These are phyloP conservation scores for Cassiopea xamachana DNA, from an alignment of 30 jellyfish, hydroid and myxozoan species.

Conservation along the genomic window DNA sequence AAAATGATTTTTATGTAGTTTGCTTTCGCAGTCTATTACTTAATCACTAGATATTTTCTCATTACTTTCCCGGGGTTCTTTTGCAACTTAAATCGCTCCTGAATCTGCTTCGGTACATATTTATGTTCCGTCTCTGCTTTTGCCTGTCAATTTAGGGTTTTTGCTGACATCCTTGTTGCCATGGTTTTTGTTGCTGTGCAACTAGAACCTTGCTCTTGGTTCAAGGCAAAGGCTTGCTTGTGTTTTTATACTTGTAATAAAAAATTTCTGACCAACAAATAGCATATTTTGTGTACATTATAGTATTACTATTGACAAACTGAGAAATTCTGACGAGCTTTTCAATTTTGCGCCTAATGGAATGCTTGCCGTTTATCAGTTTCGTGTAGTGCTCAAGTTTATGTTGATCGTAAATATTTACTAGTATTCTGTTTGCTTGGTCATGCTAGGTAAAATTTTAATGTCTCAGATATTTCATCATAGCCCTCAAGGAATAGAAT, in stretches of 20 bases:
- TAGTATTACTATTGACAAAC: too few species aligned
- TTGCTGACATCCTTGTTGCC: neutral
- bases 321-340: too few species aligned
- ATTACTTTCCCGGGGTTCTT: neutral
- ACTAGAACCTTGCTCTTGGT: neutral
- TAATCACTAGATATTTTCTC: neutral
- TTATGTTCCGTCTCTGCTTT: neutral
- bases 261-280: too few species aligned
- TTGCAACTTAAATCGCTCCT: neutral
- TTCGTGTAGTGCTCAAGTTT: neutral
- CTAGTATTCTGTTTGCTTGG: neutral
- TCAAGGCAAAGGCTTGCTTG: neutral
- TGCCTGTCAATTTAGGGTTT: neutral
- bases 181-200: neutral
- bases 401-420: neutral
- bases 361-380: too few species aligned
- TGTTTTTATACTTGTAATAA: too few species aligned
- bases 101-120: neutral
- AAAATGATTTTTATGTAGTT: too few species aligned
- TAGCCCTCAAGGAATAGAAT: too few species aligned
- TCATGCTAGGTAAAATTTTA: neutral
- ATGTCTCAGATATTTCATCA: too few species aligned
- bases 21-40: too few species aligned
- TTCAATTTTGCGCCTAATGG: too few species aligned
- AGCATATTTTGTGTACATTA: too few species aligned